These are phyloP conservation scores for Virgularia gustaviana DNA, from an alignment of 92 coral and sea anemone species.

Conservation along the genomic window DNA sequence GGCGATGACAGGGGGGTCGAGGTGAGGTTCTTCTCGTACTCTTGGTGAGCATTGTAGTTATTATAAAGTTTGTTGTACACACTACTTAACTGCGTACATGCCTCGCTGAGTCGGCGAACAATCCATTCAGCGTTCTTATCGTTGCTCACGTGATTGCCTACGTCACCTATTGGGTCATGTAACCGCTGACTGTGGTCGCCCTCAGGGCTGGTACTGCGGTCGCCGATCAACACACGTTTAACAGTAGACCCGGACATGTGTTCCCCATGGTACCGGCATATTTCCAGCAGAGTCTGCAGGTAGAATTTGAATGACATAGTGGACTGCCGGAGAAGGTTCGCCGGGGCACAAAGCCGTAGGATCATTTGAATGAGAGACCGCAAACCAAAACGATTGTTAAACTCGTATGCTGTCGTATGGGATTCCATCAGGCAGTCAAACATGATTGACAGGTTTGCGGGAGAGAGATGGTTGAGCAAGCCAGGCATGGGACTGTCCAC, in stretches of 20 bases:
- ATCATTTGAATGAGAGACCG: slow-evolving; percentile 90
- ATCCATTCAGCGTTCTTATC: slow-evolving; percentile 95
- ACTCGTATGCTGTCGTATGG: slow-evolving; percentile 93
- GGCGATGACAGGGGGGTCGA: slow-evolving; percentile 89
- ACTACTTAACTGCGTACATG: slow-evolving; percentile 92
- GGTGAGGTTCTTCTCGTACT: slow-evolving; percentile 66
- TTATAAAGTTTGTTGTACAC: slow-evolving; percentile 86
- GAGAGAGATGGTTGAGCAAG: slow-evolving; percentile 75
- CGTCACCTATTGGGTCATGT: slow-evolving; percentile 32
- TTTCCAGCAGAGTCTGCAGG: slow-evolving; percentile 90
- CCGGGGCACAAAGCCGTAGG: slow-evolving; percentile 82
- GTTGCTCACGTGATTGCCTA: slow-evolving; percentile 50
- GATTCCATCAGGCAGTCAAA: slow-evolving; percentile 99
- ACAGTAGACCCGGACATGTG: slow-evolving; percentile 92
- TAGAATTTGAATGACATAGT: slow-evolving; percentile 91
- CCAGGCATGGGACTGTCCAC: slow-evolving; percentile 82
- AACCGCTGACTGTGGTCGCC: slow-evolving; percentile 34
- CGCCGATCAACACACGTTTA: slow-evolving; percentile 91
- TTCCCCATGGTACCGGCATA: slow-evolving; percentile 94
- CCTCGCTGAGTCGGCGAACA: slow-evolving; percentile 87
- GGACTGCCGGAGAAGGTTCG: slow-evolving; percentile 95
- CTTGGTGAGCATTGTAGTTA: slow-evolving; percentile 60
- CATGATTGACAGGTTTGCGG: slow-evolving; percentile 85
- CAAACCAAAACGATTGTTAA: slow-evolving; percentile 89
- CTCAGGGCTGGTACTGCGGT: slow-evolving; percentile 65